Percentiles rank a stretch among this genome's conserved stretches.
phyloP scores from a whole-genome alignment of 2,113 vertebrate species.

The Empidonax alnorum region DNA sequence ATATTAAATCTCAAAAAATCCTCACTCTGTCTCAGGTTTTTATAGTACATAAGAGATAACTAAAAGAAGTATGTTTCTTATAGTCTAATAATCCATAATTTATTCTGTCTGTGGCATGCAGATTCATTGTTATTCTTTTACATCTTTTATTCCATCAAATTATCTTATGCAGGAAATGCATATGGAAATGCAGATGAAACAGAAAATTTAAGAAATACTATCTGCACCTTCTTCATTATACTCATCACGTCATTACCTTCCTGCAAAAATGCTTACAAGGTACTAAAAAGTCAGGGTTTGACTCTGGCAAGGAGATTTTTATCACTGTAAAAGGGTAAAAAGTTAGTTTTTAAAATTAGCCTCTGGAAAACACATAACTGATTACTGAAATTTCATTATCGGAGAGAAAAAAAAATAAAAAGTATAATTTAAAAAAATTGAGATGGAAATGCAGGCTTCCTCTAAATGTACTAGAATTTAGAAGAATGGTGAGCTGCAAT shows the following conservation, averaged over 20 bases:
- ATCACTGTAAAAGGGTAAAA: not conserved
- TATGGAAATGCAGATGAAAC: not conserved
- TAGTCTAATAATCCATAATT: not conserved
- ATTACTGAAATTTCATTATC: not conserved
- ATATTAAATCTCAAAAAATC: accelerated
- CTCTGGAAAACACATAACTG: not conserved
- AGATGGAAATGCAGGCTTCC: not conserved
- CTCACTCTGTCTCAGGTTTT: not conserved
- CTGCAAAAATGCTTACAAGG: not conserved
- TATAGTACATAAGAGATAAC: not conserved
- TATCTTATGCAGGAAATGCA: not conserved
- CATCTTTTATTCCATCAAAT: not conserved
- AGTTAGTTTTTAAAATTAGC: not conserved
- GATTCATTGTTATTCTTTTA: not conserved
- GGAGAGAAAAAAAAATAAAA: not conserved
- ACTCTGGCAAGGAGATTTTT: not conserved
- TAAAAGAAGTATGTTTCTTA: not conserved
- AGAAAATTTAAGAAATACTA: not conserved
- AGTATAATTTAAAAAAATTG: not conserved
- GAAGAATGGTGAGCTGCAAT: not conserved
- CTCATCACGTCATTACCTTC: not conserved
- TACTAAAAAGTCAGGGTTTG: not conserved
- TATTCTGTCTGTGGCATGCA: not conserved
- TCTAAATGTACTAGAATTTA: not conserved
- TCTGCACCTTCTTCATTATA: not conserved